Conservation (phyloP, 2,113 vertebrate species). For the Barnardius zonarius region DNA sequence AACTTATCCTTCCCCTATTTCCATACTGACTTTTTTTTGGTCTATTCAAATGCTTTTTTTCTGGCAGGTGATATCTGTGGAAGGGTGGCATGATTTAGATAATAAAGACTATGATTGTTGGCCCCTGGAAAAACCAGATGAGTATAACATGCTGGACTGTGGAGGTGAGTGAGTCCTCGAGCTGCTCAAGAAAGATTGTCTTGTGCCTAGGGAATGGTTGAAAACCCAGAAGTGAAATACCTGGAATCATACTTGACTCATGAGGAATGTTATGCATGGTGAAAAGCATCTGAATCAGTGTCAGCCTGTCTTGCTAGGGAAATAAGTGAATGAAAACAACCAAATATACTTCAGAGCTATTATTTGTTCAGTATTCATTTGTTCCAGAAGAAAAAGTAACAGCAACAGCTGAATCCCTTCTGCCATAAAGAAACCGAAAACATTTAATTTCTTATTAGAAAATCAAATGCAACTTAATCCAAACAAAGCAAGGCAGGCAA, state of each 20-base stretch:
- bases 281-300: neutral
- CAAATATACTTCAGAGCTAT: neutral
- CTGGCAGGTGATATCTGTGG: slow-evolving; percentile 29
- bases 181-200: neutral
- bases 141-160: slow-evolving; percentile 84
- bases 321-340: neutral
- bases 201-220: neutral
- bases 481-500: neutral
- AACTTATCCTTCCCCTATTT: neutral
- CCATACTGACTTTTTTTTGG: neutral
- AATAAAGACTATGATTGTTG: slow-evolving; percentile 87
- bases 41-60: neutral
- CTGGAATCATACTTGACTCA: neutral
- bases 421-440: neutral
- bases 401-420: neutral
- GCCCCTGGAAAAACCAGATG: slow-evolving; percentile 81
- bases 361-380: neutral
- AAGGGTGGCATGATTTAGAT: slow-evolving; percentile 83
- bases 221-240: neutral
- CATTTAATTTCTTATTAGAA: neutral
- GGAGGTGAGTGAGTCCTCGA: slow-evolving; percentile 73
- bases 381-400: neutral
- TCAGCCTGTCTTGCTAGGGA: neutral
- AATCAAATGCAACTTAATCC: neutral
- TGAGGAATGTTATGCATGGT: neutral